Evolutionary conservation across 2,113 vertebrate genomes (phyloP), one percentile per base, ranked within the genome.

Genomic region (Lontra canadensis): DNA sequence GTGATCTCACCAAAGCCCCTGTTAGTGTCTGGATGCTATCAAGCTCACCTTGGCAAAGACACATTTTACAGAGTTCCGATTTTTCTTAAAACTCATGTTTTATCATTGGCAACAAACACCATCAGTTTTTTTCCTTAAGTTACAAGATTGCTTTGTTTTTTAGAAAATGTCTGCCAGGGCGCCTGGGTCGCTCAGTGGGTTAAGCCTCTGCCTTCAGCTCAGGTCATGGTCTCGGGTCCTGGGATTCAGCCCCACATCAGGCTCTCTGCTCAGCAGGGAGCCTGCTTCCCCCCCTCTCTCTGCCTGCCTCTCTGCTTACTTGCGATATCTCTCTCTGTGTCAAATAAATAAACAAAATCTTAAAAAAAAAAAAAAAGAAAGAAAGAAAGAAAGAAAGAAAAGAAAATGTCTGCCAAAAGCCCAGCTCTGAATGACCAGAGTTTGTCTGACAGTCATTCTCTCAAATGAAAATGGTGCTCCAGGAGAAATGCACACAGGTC

Each of bases 71-170:
- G 94, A 95, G 65, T 73, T 29, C 67, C 29, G 11, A 57, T 87
- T 88, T 92, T 92, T 88, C 73, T 96, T 79, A 52, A 92, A 63
- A 88, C 36, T 94, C 88, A 92, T 55, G 34, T 84, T 76, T 57
- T 74, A 69, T 69, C 79, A 71, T n/a, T 73, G 86, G 49, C 81
- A 78, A 42, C 14, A 52, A 95, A 86, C 7, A 73, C 31, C 25
- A 25, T 23, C 83, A 26, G 23, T 47, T 63, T 52, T 89, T 85
- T 84, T 63, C 36, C 47, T 63, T 7, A 65, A 92, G 52, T 71
- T 85, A 71, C 39, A 90, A 47, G 44, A 49, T 92, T 5, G 1
- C 47, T 89, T 95, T 29, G 23, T 78, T 74, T 93, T 65, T 88
- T 10, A 94, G 73, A 92, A 95, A 81, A 85, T 49, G 2, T 8